Evolutionary conservation across 2,797 vertebrate genomes (phyloP).

Genomic region (Enteromius mattozi): DNA sequence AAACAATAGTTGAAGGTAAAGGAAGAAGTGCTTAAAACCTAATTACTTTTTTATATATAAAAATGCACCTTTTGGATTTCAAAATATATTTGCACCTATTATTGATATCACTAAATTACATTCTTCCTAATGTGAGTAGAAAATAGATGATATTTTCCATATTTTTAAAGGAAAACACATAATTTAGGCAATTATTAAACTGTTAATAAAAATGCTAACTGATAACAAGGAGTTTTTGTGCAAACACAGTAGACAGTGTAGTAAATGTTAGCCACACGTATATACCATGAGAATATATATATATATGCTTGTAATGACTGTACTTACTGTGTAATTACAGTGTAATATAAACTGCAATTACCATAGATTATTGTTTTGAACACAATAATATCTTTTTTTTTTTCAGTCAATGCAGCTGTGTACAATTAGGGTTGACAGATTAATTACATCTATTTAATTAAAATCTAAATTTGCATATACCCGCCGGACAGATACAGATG

Average conservation of each 20-base stretch:
- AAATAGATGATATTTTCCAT: not conserved
- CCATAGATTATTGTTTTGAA: not conserved
- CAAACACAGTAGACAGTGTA: not conserved
- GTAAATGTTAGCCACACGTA: not conserved
- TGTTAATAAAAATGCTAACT: not conserved
- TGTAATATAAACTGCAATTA: conserved; percentile 20
- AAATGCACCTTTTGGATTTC: not conserved
- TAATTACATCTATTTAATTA: not conserved
- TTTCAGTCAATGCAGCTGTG: conserved; percentile 7
- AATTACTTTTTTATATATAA: not conserved
- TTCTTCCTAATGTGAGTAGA: not conserved
- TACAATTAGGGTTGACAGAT: not conserved
- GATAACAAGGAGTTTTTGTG: not conserved
- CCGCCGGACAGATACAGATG: not conserved
- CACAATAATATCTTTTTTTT: not conserved
- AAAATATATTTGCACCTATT: not conserved
- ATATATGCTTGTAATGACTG: not conserved
- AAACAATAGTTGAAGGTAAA: not conserved
- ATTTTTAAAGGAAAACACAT: not conserved
- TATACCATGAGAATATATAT: not conserved
- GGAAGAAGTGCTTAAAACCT: not conserved
- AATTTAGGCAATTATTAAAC: not conserved
- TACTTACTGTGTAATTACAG: not conserved
- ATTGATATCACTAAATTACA: not conserved
- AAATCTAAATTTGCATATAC: conserved; percentile 11